Evolutionary conservation across 1,140 invertebrate genomes (phyloP).

Genomic region (Drosophila micromelanica): DNA sequence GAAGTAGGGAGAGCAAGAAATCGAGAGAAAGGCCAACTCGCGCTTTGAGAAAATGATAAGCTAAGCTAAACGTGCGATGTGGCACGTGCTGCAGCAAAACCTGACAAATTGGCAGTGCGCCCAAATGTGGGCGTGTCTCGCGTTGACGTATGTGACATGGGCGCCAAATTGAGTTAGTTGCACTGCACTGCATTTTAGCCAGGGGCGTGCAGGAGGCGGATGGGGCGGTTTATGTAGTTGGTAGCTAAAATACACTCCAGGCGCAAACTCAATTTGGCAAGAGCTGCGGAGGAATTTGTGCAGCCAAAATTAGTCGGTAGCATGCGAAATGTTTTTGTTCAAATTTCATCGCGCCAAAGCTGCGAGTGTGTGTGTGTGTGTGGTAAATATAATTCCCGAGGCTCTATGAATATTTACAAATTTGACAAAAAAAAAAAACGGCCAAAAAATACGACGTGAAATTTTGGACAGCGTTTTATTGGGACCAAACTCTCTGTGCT

Average conservation of each 20-base stretch:
- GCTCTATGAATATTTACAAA: slow-evolving; percentile 47
- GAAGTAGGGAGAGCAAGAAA: slow-evolving; percentile 1
- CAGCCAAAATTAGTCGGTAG: slow-evolving; percentile 67
- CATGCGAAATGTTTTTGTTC: slow-evolving; percentile 54
- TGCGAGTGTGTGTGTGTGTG: slow-evolving; percentile 2
- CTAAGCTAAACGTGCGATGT: slow-evolving; percentile 79
- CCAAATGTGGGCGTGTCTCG: slow-evolving; percentile 64
- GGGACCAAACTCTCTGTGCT: not conserved
- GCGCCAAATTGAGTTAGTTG: slow-evolving; percentile 77
- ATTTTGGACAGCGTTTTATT: not conserved
- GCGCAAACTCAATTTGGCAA: slow-evolving; percentile 71
- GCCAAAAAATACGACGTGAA: slow-evolving; percentile 15
- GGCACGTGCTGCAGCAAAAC: slow-evolving; percentile 76
- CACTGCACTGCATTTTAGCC: slow-evolving; percentile 41
- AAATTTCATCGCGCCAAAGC: slow-evolving; percentile 15
- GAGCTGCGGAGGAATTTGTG: slow-evolving; percentile 46
- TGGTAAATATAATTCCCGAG: slow-evolving; percentile 12
- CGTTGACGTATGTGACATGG: slow-evolving; percentile 82
- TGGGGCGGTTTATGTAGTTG: too few relatives aligned
- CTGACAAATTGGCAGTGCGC: slow-evolving; percentile 75
- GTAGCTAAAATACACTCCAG: slow-evolving; percentile 5
- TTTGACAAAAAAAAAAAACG: not conserved
- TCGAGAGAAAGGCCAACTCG: slow-evolving; percentile 35
- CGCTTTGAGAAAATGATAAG: slow-evolving; percentile 81
- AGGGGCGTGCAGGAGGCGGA: not conserved